phyloP scores from a whole-genome alignment of 2,888 invertebrate species.

The Periphyllus acericola region DNA sequence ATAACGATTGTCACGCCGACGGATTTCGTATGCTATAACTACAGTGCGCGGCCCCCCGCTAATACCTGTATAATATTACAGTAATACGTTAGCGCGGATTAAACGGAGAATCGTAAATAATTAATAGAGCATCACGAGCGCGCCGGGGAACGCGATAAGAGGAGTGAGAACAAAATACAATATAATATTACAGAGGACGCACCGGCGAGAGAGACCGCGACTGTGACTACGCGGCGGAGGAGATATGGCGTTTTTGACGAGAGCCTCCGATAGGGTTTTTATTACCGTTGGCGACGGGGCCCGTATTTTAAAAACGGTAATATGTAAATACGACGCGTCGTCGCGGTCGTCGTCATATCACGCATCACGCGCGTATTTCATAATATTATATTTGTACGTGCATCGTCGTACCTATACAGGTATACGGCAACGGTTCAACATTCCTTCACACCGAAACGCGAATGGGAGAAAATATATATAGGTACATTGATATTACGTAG shows the following conservation, averaged over 20 bases:
- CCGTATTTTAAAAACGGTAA: conserved; percentile 14
- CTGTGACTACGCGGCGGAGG: too few species aligned
- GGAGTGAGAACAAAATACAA: not conserved
- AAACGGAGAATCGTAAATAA: conserved; percentile 5
- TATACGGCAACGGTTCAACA: conserved; percentile 40
- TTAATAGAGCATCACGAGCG: not conserved
- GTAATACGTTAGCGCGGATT: not conserved
- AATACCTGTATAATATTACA: not conserved
- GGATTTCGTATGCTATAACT: not conserved
- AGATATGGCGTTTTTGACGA: not conserved
- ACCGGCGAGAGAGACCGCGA: too few species aligned
- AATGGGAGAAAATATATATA: conserved; percentile 33
- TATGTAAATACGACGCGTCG: not conserved
- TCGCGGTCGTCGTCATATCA: not conserved
- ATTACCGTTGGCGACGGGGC: not conserved
- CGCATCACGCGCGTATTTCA: not conserved
- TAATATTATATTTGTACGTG: not conserved
- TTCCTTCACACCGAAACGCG: conserved; percentile 59
- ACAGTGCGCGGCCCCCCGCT: not conserved
- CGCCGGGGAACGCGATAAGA: not conserved
- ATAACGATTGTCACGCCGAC: not conserved
- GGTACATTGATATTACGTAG: conserved; percentile 39
- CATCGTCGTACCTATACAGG: not conserved
- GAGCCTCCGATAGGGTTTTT: not conserved
- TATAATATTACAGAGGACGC: too few species aligned